Evolutionary conservation across 2,797 vertebrate genomes (phyloP), one percentile per base, ranked within the genome.

Genomic region (Acestrorhynchus altus): DNA sequence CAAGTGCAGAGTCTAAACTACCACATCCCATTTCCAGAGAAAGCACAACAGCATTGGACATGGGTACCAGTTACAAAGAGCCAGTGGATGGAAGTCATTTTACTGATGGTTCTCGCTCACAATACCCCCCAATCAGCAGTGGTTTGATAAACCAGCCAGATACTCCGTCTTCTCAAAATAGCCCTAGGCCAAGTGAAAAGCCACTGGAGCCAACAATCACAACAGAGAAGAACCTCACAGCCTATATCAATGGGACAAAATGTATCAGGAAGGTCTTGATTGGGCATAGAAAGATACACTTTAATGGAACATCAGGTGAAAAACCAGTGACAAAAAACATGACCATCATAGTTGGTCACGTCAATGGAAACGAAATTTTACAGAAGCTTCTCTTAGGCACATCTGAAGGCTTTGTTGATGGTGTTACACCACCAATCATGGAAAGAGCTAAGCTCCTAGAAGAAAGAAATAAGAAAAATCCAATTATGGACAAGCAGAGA

Each of bases 321-420:
- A 78, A 46, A 31, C 5, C 8, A 13, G n/a, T 28, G 56, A 24
- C 59, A 1, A 81, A 82, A 71, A 75, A 78, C 44, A 16, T 82
- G 9, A 74, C 31, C 0, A 66, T 82, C 31, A 28, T 78, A n/a
- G 59, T 82, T 26, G 60, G 76, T 49, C 80, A 82, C 10, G 9
- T 82, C 10, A 78, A 52, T 11, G 80, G 66, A 71, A 75, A 71
- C 18, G 84, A 88, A 72, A 71, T 83, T 69, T 78, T 92, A 15
- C 73, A 83, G 2, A 84, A 77, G 77, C 82, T 90, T 10, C 65
- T 92, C 22, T 83, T 8, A 0, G 82, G 88, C 31, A 82, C 82
- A 1, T 87, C 76, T 46, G 39, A 83, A 0, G 63, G 8, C 16
- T 10, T 88, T 65, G 87, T 88, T 4, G 75, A 84, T n/a, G 47